Base-by-base conservation (phyloP, 2,797 vertebrate species). In the Etheostoma nigrum region DNA sequence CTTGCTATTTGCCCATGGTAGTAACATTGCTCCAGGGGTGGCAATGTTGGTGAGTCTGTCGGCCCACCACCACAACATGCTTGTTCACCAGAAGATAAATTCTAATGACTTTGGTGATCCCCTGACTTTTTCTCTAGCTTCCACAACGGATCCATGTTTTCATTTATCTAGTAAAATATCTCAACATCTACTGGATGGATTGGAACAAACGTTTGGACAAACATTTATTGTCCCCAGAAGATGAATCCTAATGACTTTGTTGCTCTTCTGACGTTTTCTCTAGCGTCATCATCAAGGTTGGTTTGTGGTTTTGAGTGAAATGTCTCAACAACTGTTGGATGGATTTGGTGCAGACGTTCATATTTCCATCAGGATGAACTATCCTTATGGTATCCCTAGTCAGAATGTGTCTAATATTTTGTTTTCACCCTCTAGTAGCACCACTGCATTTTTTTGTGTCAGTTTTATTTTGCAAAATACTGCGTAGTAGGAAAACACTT, bases 1-100 rank as follows among this genome's bases (percentile, higher is more conserved):
- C 15, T 71, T 65, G 13, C 59, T 61, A 45, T 73, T 42, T 19
- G 58, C 64, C 23, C 25, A 58, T 27, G 33, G 19, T 18, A 7
- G 16, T 10, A 23, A 9, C 8, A 33, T 40, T 23, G 30, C 16
- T 40, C 36, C 36, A 11, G 2, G 2, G 36, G 36, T 40, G 36
- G 36, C 36, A 40, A 11, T 40, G 36, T 40, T 11, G 10, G 36
- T 12, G 10, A 40, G 36, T 40, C 36, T 40, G 36, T 40, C 10
- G 36, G 36, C 36, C 36, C 10, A 40, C 10, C 36, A 12, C 10
- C 36, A 40, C 10, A 52, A 60, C 19, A 12, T 36, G 48, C 16
- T 60, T 23, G 47, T 27, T 48, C 33, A 18, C 21, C n/a, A 47
- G 33, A 64, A 42, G 44, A 60, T 16, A 19, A 59, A 13, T 44